Conservation (phyloP, 2,888 invertebrate genomes). For the Hoplodrina ambigua region DNA sequence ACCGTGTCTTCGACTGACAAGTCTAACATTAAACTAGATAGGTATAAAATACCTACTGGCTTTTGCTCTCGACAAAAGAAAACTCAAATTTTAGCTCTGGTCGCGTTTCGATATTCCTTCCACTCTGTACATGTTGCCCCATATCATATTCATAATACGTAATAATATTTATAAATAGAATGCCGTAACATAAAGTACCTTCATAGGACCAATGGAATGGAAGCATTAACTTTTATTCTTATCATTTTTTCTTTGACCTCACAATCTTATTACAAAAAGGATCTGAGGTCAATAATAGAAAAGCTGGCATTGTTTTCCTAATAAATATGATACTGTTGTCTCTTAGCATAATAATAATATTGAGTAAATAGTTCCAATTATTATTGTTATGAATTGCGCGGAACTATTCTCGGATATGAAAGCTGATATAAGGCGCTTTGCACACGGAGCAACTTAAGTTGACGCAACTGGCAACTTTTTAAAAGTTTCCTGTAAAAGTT, state of each 20-base stretch:
- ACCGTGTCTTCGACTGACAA: too few relatives aligned
- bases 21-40: too few relatives aligned
- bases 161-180: slow-evolving; percentile 4
- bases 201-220: slow-evolving; percentile 3
- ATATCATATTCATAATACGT: slow-evolving; percentile 11
- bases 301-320: slow-evolving; percentile 37
- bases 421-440: background rate
- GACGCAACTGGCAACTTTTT: too few relatives aligned
- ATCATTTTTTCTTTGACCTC: slow-evolving; percentile 28
- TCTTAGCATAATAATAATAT: slow-evolving; percentile 40
- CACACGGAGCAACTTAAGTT: too few relatives aligned
- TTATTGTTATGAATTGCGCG: slow-evolving; percentile 3
- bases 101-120: too few relatives aligned
- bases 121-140: background rate
- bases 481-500: too few relatives aligned
- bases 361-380: slow-evolving; percentile 18
- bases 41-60: too few relatives aligned
- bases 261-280: slow-evolving; percentile 47
- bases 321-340: slow-evolving; percentile 40
- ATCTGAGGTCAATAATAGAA: slow-evolving; percentile 11
- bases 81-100: too few relatives aligned
- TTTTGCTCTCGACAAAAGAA: too few relatives aligned
- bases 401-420: background rate
- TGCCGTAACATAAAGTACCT: slow-evolving; percentile 13
- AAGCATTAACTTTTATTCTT: slow-evolving; percentile 32